A percentile compares a stretch with the other conserved stretches of the same genome.
These are phyloP conservation scores for Oryzaephilus surinamensis DNA, from an alignment of 1,140 invertebrate species.

Conservation along the genomic window DNA sequence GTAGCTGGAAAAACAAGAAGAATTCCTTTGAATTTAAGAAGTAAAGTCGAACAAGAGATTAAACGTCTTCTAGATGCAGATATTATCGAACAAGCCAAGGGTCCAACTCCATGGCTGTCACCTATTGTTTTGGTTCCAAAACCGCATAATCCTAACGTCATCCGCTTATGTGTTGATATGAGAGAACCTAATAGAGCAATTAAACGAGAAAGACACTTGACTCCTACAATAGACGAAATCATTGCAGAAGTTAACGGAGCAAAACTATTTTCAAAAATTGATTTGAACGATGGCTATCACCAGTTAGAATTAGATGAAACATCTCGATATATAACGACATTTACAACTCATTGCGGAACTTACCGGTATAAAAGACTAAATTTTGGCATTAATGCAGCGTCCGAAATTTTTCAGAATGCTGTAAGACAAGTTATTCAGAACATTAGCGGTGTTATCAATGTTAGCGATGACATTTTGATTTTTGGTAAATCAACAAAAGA, in stretches of 20 bases:
- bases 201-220: slow-evolving; percentile 26
- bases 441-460: slow-evolving; percentile 20
- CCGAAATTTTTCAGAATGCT: slow-evolving; percentile 34
- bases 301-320: too few species aligned
- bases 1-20: slow-evolving; percentile 3
- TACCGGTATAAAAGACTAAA: slow-evolving; percentile 29
- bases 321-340: too few species aligned
- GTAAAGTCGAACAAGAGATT: slow-evolving; percentile 6
- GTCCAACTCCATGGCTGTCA: slow-evolving; percentile 31
- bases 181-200: slow-evolving; percentile 31
- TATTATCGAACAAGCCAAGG: slow-evolving; percentile 20
- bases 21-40: slow-evolving; percentile 5
- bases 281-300: too few species aligned
- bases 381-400: slow-evolving; percentile 27
- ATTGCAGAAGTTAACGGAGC: slow-evolving; percentile 25
- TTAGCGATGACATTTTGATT: slow-evolving; percentile 33
- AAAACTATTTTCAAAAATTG: too few species aligned
- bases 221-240: slow-evolving; percentile 30
- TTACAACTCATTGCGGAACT: too few species aligned
- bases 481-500: slow-evolving; percentile 23
- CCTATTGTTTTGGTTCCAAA: slow-evolving; percentile 29
- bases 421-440: slow-evolving; percentile 25
- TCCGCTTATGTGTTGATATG: slow-evolving; percentile 34
- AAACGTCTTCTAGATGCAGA: slow-evolving; percentile 5
- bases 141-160: slow-evolving; percentile 16